These are phyloP conservation scores for Dicranocentrus wangi DNA, from an alignment of 2,888 invertebrate genomes.

Conservation along the genomic window DNA sequence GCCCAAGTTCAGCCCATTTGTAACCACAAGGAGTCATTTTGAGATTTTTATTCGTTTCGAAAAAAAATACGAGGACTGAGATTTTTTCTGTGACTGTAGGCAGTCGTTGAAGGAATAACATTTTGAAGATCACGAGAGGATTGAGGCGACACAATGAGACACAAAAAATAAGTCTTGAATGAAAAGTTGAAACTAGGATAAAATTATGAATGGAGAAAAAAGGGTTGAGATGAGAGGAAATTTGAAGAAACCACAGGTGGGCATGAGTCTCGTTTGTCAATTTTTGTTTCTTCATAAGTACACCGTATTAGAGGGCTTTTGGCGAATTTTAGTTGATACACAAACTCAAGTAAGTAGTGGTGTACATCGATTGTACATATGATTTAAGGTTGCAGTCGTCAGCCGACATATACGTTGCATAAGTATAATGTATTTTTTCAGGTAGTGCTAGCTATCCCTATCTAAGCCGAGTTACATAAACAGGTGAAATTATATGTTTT, in stretches of 20 bases:
- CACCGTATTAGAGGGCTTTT: too few relatives aligned
- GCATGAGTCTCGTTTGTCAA: slow-evolving; percentile 58
- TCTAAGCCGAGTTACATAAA: too few relatives aligned
- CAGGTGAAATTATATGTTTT: too few relatives aligned
- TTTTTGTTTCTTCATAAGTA: too few relatives aligned
- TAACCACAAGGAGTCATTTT: slow-evolving; percentile 16
- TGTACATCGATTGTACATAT: too few relatives aligned
- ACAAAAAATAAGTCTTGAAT: neutral
- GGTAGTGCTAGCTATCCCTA: too few relatives aligned
- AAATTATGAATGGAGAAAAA: slow-evolving; percentile 41
- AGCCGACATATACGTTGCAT: too few relatives aligned
- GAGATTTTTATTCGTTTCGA: neutral
- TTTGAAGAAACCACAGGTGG: slow-evolving; percentile 51
- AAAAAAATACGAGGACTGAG: slow-evolving; percentile 10
- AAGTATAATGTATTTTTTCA: too few relatives aligned
- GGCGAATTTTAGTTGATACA: too few relatives aligned
- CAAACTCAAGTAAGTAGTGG: too few relatives aligned
- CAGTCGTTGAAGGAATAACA: neutral
- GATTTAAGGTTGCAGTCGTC: too few relatives aligned
- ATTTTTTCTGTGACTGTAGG: slow-evolving; percentile 4
- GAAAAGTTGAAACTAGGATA: neutral
- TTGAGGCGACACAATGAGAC: slow-evolving; percentile 22
- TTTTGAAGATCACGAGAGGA: neutral
- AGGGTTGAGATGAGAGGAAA: neutral
- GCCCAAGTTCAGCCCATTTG: slow-evolving; percentile 38